Evolutionary conservation across 2,888 invertebrate genomes (phyloP).

Genomic region (Pseudococcus viburni): DNA sequence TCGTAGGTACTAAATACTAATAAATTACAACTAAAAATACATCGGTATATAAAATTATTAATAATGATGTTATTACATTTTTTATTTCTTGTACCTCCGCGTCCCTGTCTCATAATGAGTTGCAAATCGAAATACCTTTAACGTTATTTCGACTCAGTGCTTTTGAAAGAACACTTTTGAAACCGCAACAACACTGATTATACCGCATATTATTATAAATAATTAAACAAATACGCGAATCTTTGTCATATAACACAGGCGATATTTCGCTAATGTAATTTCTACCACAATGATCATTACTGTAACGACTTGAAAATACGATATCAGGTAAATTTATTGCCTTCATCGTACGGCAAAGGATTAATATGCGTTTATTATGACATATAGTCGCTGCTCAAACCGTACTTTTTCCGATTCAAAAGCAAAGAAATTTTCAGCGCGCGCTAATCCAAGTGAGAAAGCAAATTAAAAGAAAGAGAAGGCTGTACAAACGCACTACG

Average conservation of each 20-base stretch:
- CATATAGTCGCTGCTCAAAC: slow-evolving; percentile 61
- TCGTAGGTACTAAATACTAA: slow-evolving; percentile 7
- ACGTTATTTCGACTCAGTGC: slow-evolving; percentile 49
- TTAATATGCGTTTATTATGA: slow-evolving; percentile 65
- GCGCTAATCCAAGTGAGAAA: slow-evolving; percentile 65
- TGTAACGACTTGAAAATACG: slow-evolving; percentile 43
- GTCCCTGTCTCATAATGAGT: slow-evolving; percentile 75
- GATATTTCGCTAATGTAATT: slow-evolving; percentile 56
- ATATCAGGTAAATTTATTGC: slow-evolving; percentile 54
- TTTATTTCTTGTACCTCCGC: slow-evolving; percentile 75
- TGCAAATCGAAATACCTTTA: slow-evolving; percentile 26
- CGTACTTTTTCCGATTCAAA: slow-evolving; percentile 57
- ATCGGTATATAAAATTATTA: slow-evolving; percentile 67
- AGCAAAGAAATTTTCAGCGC: slow-evolving; percentile 65
- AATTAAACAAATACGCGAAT: slow-evolving; percentile 61
- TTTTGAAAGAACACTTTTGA: slow-evolving; percentile 59
- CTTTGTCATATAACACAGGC: slow-evolving; percentile 39
- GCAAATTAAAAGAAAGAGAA: slow-evolving; percentile 65
- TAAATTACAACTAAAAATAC: slow-evolving; percentile 59
- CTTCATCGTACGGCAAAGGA: slow-evolving; percentile 61
- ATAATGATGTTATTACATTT: slow-evolving; percentile 72
- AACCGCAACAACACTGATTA: slow-evolving; percentile 63
- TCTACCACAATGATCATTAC: slow-evolving; percentile 57
- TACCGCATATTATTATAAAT: slow-evolving; percentile 64
- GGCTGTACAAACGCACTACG: slow-evolving; percentile 60